Evolutionary conservation across 1,140 invertebrate genomes (phyloP).

Genomic region (Cheumatopsyche charites): DNA sequence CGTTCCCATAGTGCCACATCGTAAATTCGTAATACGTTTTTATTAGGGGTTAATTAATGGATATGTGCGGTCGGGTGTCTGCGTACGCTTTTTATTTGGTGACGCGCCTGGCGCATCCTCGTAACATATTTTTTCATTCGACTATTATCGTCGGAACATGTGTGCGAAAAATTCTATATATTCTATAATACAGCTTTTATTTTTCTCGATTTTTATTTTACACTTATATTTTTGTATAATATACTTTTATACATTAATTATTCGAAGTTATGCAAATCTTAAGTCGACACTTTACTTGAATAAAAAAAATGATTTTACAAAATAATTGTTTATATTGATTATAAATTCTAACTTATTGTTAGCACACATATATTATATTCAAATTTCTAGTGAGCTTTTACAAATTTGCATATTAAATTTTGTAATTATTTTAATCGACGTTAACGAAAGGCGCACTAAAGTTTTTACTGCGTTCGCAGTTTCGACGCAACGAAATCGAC

Average conservation of each 20-base stretch:
- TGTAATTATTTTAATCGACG: constrained; percentile 19
- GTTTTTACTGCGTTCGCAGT: background rate
- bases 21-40: constrained; percentile 49
- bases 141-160: background rate
- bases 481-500: constrained; percentile 5
- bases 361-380: no score
- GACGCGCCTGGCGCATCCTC: background rate
- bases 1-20: constrained; percentile 18
- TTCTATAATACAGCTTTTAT: no score
- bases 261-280: no score
- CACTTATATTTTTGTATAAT: no score
- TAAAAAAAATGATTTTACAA: no score
- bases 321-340: no score
- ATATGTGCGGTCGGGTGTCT: constrained; percentile 40
- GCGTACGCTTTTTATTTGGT: constrained; percentile 4
- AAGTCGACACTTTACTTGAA: no score
- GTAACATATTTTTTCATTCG: constrained; percentile 15
- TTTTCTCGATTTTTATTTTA: no score
- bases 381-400: background rate
- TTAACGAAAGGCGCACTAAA: constrained; percentile 4
- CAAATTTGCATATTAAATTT: constrained; percentile 25
- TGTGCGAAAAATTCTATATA: no score
- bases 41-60: constrained; percentile 48
- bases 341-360: no score
- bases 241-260: no score